Evolutionary conservation across 2,888 invertebrate species (phyloP), one percentile per base, ranked within the genome.

Genomic region (Dorcus parallelipipedus): DNA sequence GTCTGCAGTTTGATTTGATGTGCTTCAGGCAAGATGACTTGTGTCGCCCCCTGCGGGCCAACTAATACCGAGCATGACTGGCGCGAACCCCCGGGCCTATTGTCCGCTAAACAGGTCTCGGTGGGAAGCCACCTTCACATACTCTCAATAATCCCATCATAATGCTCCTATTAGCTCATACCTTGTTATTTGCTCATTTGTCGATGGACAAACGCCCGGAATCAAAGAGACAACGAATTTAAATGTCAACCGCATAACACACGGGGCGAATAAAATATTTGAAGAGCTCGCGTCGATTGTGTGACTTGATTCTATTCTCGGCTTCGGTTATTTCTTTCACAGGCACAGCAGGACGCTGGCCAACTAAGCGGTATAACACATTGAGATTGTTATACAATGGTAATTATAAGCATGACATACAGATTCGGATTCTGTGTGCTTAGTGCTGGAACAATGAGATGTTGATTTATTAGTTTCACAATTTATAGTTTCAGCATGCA

Each of bases 31-130:
- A 42, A 62, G 71, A 76, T 74, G 74, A 76, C 74, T 76, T 69
- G 73, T 72, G 72, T 67, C 71, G 69, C 73, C 75, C 75, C 75
- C 76, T 71, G 67, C 68, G 60, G 70, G 66, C 69, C 65, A 61
- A 66, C 73, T 77, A 77, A 77, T 76, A 73, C 74, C 71, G 64
- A 74, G 69, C 70, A 74, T 77, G 77, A 77, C 77, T 75, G 67
- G 76, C 74, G 67, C 64, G 71, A 74, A 73, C 71, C 72, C 71
- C 67, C 67, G 66, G 67, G 66, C 67, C 73, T 67, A 75, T 76
- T 77, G 75, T 75, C 72, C 73, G 70, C 72, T 76, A 76, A 76
- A 74, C 71, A 73, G 74, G 68, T 67, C 73, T 67, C 70, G 69
- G 69, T 71, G 67, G 73, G 76, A 71, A 63, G 67, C 67, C 72